Base-by-base conservation (phyloP, 2,888 invertebrate species). In the Drosophila kokeensis region DNA sequence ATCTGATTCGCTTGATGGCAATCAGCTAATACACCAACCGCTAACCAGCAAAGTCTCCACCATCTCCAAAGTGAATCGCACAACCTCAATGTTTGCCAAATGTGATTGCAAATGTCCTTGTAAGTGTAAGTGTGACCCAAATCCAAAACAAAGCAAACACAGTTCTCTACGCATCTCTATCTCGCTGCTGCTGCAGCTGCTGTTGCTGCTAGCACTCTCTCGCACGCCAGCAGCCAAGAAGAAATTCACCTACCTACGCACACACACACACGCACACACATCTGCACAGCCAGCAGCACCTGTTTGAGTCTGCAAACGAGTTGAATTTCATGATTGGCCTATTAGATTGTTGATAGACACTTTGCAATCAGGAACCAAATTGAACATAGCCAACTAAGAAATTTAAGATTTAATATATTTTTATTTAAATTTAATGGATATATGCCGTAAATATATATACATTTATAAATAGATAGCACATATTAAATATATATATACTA, bases 81-180 rank as follows among this genome's bases (percentile, higher is more conserved):
- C n/a, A 10, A 29, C 4, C 18, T 21, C 49, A n/a, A 24, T 7
- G 21, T 4, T n/a, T 29, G 2, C 0, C 13, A 48, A 34, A 36
- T 52, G 70, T 27, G 42, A 69, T 38, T 59, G 69, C 53, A 48
- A 34, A 36, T 52, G 52, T 27, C 30, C 59, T 32, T 59, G 69
- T 59, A 69, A 69, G 69, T 69, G 30, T 69, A 69, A 69, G 69
- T 69, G 30, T 69, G 36, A 59, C 30, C 70, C 34, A 58, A 36
- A 29, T n/a, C 30, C n/a, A n/a, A 29, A 27, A 7, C 27, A n/a
- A 36, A 38, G 10, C 29, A 42, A 32, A 18, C 24, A 18, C n/a
- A 15, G n/a, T 40, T n/a, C 5, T n/a, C 11, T n/a, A 8, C 18
- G 18, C 38, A 38, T 38, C 18, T 38, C 7, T 18, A 38, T 18